Evolutionary conservation across 2,888 invertebrate genomes (phyloP), one percentile per base, ranked within the genome.

Genomic region (Pollenia amentaria): DNA sequence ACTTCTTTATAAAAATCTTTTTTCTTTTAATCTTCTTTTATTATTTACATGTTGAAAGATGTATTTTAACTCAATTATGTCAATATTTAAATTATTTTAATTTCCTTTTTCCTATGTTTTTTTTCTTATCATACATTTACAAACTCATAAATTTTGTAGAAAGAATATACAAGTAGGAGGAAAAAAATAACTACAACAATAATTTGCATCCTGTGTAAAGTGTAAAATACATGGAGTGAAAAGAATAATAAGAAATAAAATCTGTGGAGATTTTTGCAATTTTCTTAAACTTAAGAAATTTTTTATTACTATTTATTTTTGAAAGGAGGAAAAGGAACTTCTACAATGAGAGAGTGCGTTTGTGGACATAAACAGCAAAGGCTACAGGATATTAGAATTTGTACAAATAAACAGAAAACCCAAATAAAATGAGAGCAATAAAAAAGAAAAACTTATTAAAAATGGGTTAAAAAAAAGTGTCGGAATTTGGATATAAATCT

Each of bases 11-110:
- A 53, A 46, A 82, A 44, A 69, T 12, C 57, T n/a, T 67, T 82
- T 73, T 57, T 7, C 67, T 11, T 67, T 82, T 73, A 82, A 82
- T 60, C 29, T 21, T 57, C 57, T 42, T 80, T 53, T 14, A 51
- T 67, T 67, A 75, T 67, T 80, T 80, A 65, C 55, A 65, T 73
- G 80, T 57, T 67, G 65, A 81, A 73, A 76, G 18, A 69, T 82
- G 76, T 69, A 76, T 82, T 69, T 77, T 67, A 81, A 78, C 73
- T 75, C 75, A 86, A 75, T 79, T 83, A 79, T 75, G 78, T 70
- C 82, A 86, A 86, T 82, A 79, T 86, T 86, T 51, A 77, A 82
- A 75, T 78, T 64, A 75, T 82, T 86, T 82, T 79, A 79, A 86
- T 83, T 79, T 86, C 78, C 78, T 67, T 77, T 78, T 70, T 67